Base-by-base conservation (phyloP, 1,140 invertebrate species). In the Drosophila tani region DNA sequence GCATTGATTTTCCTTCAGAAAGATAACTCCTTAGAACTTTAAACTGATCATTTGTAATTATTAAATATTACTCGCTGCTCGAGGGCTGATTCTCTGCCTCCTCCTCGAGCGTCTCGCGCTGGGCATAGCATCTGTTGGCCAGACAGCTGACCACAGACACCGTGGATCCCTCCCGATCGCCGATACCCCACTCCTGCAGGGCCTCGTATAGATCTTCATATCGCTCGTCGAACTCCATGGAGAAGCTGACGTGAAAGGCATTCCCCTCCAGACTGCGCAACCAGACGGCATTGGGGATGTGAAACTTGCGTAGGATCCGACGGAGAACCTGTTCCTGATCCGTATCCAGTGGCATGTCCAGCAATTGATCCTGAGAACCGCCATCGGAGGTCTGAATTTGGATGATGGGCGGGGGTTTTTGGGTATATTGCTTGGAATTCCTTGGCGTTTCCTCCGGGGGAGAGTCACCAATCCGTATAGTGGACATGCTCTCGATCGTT, bases 131-230 rank as follows among this genome's bases (percentile, higher is more conserved):
- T 24, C 93, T 92, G 38, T 93, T 91, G 19, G 85, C 79, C 24
- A 92, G 79, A 56, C 93, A 94, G 57, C 93, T 93, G 55, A 93
- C 82, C 15, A 94, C 92, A 15, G 93, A 92, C 9, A 94, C 90
- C 1, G 87, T 75, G 1, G 93, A 94, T 9, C 93, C 91, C 38
- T 92, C 91, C 15, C 88, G 88, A 68, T 91, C 88, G 0, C 93
- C 93, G 29, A 94, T 93, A 27, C 92, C 92, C 79, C 92, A 92
- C 38, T 93, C 91, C 58, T 93, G 90, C 12, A 94, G 75, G 46
- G 92, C 70, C 8, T 92, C 91, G 45, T 92, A 85, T 5, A 93
- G 88, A 62, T 91, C 87, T 75, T 94, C 93, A 65, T 93, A 94
- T 3, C 79, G 67, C 29, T 91, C 82, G 56, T 93, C 92, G 17